Percentiles rank a stretch among this genome's conserved stretches.
Evolutionary conservation across 1,140 invertebrate species (phyloP).

Genomic region (Hylyphantes graminicola): DNA sequence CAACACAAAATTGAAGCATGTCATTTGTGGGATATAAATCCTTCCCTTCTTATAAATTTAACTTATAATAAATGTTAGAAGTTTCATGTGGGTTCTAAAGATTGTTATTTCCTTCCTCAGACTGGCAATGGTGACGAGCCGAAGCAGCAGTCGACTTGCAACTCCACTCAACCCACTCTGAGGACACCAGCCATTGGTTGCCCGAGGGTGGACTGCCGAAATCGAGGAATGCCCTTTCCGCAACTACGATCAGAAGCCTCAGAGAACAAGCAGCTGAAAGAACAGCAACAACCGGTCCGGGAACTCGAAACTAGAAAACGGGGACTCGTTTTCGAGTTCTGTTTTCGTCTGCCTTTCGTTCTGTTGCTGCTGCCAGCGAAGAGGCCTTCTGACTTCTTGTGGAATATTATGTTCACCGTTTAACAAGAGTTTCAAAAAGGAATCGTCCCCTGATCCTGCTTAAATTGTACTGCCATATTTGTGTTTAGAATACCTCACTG

Average conservation of each 20-base stretch:
- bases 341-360: conserved; percentile 25
- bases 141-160: conserved; percentile 33
- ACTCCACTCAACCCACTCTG: conserved; percentile 56
- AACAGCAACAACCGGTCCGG: conserved; percentile 32
- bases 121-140: conserved; percentile 34
- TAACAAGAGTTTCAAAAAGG: too few relatives aligned
- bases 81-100: conserved; percentile 9
- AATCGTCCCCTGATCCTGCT: too few relatives aligned
- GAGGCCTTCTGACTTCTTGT: too few relatives aligned
- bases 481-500: too few relatives aligned
- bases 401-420: too few relatives aligned
- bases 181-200: conserved; percentile 41
- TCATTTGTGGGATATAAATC: too few relatives aligned
- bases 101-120: conserved; percentile 36
- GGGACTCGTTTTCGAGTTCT: conserved; percentile 26
- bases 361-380: too few relatives aligned
- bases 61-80: too few relatives aligned
- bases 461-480: too few relatives aligned
- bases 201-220: conserved; percentile 25
- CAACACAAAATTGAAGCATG: too few relatives aligned
- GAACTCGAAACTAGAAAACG: conserved; percentile 53
- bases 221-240: conserved; percentile 26
- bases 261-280: conserved; percentile 31
- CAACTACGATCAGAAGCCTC: conserved; percentile 19
- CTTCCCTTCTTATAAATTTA: too few relatives aligned